Base-by-base conservation (phyloP, 2,797 vertebrate species). In the Rhynchotus rufescens region DNA sequence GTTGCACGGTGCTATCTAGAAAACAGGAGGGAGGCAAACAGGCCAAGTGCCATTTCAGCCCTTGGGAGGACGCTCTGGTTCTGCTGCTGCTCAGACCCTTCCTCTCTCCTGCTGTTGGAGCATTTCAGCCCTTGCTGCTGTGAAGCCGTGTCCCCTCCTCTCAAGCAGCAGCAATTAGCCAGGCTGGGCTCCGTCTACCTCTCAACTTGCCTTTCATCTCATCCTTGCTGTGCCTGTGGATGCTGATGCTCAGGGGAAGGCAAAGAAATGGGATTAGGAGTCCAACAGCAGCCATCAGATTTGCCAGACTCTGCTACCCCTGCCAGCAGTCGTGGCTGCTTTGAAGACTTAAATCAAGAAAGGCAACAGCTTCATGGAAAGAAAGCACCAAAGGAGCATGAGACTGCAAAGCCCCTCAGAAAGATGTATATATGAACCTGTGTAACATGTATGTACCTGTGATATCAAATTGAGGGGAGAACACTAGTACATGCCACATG, bases 21-120 rank as follows among this genome's bases (percentile, higher is more conserved):
- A 66, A 66, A 78, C 44, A 34, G 45, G 15, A 66, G 13, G 28
- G 23, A 26, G 10, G 23, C 28, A 30, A 61, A 44, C 15, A 28
- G 32, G n/a, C 60, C 36, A 42, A 65, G 65, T 3, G 56, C 36
- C 40, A 32, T 14, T 76, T 64, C 56, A 88, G 56, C 28, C 6
- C 23, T 7, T 36, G 14, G 3, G 11, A 3, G 6, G 34, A 10
- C 22, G 22, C 5, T 1, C 20, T 28, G 4, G 3, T 67, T 76
- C 88, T 59, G 34, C n/a, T 8, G 2, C 3, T 44, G 25, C n/a
- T 40, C 38, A 62, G 34, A 75, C 13, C 54, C 52, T 54, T 20
- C 4, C 21, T 21, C 62, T 79, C 71, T 49, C 26, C 16, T 6
- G 10, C 21, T 28, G 4, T 75, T 85, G 64, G 54, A 60, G 49